A percentile compares a stretch with the other conserved stretches of the same genome.
Conservation (phyloP, 2,888 invertebrate genomes). For the Amiota mariae region DNA sequence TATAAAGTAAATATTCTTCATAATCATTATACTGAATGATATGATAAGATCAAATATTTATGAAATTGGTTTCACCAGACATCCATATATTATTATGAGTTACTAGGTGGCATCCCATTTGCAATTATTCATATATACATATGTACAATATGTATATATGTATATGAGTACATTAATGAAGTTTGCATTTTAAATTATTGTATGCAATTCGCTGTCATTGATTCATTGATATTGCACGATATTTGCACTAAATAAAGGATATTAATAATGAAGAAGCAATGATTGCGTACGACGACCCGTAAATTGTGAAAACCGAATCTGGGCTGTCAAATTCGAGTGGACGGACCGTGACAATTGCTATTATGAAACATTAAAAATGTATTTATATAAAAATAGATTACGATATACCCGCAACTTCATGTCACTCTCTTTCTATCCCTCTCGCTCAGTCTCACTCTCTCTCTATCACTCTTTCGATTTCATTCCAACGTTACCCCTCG, state of each 20-base stretch:
- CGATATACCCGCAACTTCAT: constrained; percentile 1
- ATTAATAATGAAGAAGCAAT: constrained; percentile 53
- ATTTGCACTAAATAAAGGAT: constrained; percentile 51
- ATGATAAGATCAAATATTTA: no score
- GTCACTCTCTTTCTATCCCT: no score
- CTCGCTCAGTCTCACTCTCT: no score
- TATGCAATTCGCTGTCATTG: neutral
- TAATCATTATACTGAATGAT: no score
- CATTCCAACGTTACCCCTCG: no score
- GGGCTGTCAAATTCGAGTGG: constrained; percentile 14
- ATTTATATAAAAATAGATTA: constrained; percentile 26
- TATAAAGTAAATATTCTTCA: no score
- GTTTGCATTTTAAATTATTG: neutral
- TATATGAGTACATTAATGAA: neutral
- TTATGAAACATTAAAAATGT: constrained; percentile 27
- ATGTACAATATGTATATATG: neutral
- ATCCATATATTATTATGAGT: no score
- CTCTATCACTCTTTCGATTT: no score
- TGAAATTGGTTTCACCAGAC: no score
- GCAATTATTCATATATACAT: neutral
- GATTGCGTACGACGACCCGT: constrained; percentile 9
- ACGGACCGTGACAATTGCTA: constrained; percentile 24
- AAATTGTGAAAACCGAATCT: constrained; percentile 20
- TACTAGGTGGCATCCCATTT: neutral
- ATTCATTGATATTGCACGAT: neutral